phyloP scores from a whole-genome alignment of 2,113 vertebrate species.

The Syngnathoides biaculeatus region DNA sequence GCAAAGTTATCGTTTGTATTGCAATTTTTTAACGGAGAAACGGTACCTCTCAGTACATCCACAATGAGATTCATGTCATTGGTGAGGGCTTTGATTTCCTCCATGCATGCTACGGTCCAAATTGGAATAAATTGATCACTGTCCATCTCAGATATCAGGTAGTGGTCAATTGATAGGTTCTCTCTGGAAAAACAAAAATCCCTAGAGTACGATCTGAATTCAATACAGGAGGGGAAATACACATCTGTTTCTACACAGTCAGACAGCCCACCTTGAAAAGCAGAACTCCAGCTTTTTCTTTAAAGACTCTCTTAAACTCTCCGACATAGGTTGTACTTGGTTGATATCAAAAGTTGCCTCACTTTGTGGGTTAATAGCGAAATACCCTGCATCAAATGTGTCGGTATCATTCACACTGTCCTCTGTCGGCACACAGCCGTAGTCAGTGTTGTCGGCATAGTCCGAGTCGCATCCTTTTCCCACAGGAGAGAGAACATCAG shows the following conservation, averaged over 20 bases:
- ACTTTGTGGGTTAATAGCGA: conserved; percentile 51
- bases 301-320: conserved; percentile 83
- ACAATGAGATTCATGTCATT: conserved; percentile 90
- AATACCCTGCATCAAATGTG: conserved; percentile 47
- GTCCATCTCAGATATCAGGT: conserved; percentile 98
- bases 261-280: conserved; percentile 82
- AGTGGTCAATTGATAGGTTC: conserved; percentile 95
- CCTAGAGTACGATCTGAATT: background rate
- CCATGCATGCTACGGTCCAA: conserved; percentile 96
- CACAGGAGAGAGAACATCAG: conserved; percentile 49
- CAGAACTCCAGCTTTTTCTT: conserved; percentile 94
- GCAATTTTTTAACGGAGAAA: background rate
- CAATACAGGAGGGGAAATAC: background rate
- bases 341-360: conserved; percentile 64
- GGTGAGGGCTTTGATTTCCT: conserved; percentile 93
- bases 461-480: conserved; percentile 55
- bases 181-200: conserved; percentile 71
- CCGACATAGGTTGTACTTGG: conserved; percentile 69
- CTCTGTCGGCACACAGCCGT: conserved; percentile 26
- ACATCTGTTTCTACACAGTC: background rate
- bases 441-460: conserved; percentile 37
- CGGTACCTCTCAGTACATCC: conserved; percentile 81
- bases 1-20: background rate
- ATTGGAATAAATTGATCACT: conserved; percentile 95
- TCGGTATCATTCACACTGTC: conserved; percentile 52